Evolutionary conservation across 2,888 invertebrate species (phyloP).

Genomic region (Papilio elwesi): DNA sequence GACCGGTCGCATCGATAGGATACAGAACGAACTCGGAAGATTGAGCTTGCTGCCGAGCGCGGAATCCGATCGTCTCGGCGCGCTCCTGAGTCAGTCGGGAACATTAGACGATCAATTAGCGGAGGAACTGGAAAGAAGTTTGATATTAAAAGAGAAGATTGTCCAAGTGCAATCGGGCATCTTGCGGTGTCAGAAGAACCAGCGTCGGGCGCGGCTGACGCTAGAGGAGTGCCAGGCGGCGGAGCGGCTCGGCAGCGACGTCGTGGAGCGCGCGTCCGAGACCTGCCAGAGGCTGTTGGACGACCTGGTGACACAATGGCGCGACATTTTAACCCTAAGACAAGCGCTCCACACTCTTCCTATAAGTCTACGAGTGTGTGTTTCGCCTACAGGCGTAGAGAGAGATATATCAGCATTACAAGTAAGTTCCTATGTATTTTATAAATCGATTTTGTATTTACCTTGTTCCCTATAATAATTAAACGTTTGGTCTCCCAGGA

Average conservation of each 20-base stretch:
- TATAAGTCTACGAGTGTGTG: constrained; percentile 88
- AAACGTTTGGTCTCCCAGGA: constrained; percentile 78
- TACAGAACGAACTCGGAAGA: constrained; percentile 91
- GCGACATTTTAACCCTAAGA: constrained; percentile 89
- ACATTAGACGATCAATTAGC: constrained; percentile 88
- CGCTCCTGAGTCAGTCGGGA: constrained; percentile 87
- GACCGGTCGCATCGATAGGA: constrained; percentile 89
- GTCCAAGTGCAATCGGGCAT: constrained; percentile 89
- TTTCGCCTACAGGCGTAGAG: constrained; percentile 90
- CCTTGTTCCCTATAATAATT: not conserved
- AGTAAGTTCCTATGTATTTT: constrained; percentile 54
- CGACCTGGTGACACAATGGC: constrained; percentile 89
- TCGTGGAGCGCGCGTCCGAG: constrained; percentile 89
- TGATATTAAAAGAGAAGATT: constrained; percentile 89
- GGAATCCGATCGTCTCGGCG: constrained; percentile 91
- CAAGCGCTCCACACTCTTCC: constrained; percentile 92
- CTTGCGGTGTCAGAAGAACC: constrained; percentile 87
- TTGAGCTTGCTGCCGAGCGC: constrained; percentile 89
- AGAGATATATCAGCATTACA: constrained; percentile 87
- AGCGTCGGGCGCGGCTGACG: constrained; percentile 85
- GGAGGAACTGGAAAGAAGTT: constrained; percentile 91
- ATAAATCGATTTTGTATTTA: not conserved
- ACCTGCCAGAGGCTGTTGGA: constrained; percentile 89
- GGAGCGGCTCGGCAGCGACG: constrained; percentile 89
- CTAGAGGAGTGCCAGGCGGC: constrained; percentile 90